phyloP scores from a whole-genome alignment of 2,113 vertebrate genomes.

The Eleginops maclovinus region DNA sequence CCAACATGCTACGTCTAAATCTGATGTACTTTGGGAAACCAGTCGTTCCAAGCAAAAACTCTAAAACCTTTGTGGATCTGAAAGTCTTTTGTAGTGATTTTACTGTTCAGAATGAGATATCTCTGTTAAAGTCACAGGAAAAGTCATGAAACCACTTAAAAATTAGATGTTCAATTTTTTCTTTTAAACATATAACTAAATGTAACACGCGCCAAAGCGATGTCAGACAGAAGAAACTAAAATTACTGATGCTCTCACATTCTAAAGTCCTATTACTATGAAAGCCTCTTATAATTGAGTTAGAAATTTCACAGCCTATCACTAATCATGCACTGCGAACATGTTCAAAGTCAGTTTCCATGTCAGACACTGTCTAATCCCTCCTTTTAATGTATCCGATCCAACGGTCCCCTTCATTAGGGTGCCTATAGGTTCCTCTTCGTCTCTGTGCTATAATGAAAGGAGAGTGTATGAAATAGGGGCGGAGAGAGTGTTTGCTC shows the following conservation, averaged over 20 bases:
- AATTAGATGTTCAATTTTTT: constrained; percentile 28
- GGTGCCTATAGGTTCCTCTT: constrained; percentile 71
- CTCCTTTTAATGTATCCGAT: constrained; percentile 71
- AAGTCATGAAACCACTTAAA: constrained; percentile 55
- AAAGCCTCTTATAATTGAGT: constrained; percentile 76
- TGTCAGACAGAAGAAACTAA: constrained; percentile 64
- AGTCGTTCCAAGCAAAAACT: not conserved
- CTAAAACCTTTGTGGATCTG: constrained; percentile 2
- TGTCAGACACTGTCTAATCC: constrained; percentile 78
- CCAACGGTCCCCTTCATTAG: constrained; percentile 74
- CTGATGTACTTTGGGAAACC: constrained; percentile 11
- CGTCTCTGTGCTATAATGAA: constrained; percentile 71
- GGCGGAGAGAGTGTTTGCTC: constrained; percentile 74
- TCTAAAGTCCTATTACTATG: constrained; percentile 76
- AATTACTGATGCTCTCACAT: constrained; percentile 70
- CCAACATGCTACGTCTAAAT: constrained; percentile 14
- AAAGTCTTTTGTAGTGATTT: constrained; percentile 3
- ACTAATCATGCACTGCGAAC: constrained; percentile 73
- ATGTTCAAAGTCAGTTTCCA: constrained; percentile 76
- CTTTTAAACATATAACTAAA: constrained; percentile 48
- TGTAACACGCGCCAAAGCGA: constrained; percentile 61
- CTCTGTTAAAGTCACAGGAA: constrained; percentile 31
- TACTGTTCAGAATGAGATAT: constrained; percentile 23
- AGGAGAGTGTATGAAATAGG: constrained; percentile 66
- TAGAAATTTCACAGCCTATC: constrained; percentile 74